These are phyloP conservation scores for Lutjanus campechanus DNA, from an alignment of 2,797 vertebrate genomes.

Conservation along the genomic window DNA sequence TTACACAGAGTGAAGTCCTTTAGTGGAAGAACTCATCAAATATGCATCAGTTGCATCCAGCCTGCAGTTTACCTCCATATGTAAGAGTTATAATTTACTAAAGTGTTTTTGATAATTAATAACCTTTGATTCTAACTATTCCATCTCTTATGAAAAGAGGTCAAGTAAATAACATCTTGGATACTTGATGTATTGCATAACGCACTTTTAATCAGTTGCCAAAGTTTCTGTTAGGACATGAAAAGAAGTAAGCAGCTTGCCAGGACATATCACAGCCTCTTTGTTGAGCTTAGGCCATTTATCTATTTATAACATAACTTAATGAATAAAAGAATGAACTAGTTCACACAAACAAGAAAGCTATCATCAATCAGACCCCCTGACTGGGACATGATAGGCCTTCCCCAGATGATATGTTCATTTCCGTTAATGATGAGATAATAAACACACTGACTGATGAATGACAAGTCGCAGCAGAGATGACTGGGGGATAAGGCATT, in stretches of 20 bases:
- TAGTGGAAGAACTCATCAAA: slow-evolving; percentile 50
- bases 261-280: not conserved
- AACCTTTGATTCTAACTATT: slow-evolving; percentile 32
- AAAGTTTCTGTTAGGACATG: slow-evolving; percentile 19
- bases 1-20: slow-evolving; percentile 34
- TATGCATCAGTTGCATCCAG: slow-evolving; percentile 49
- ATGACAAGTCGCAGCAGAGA: slow-evolving; percentile 7
- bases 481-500: not conserved
- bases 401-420: slow-evolving; percentile 7
- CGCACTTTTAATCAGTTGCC: slow-evolving; percentile 22
- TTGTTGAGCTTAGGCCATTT: slow-evolving; percentile 19
- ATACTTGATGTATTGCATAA: slow-evolving; percentile 14
- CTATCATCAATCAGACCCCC: slow-evolving; percentile 18
- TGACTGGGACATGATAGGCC: slow-evolving; percentile 16
- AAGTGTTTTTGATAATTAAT: slow-evolving; percentile 48
- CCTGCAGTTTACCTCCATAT: slow-evolving; percentile 41
- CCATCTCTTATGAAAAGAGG: not conserved
- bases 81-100: slow-evolving; percentile 14
- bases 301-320: slow-evolving; percentile 27
- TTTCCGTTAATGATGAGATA: slow-evolving; percentile 25
- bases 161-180: slow-evolving; percentile 25
- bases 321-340: slow-evolving; percentile 30
- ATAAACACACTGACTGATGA: slow-evolving; percentile 29
- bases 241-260: slow-evolving; percentile 13
- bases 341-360: slow-evolving; percentile 12